A percentile compares a stretch with the other conserved stretches of the same genome.
Conservation (phyloP, 2,888 invertebrate species). For the Carterocephalus palaemon region DNA sequence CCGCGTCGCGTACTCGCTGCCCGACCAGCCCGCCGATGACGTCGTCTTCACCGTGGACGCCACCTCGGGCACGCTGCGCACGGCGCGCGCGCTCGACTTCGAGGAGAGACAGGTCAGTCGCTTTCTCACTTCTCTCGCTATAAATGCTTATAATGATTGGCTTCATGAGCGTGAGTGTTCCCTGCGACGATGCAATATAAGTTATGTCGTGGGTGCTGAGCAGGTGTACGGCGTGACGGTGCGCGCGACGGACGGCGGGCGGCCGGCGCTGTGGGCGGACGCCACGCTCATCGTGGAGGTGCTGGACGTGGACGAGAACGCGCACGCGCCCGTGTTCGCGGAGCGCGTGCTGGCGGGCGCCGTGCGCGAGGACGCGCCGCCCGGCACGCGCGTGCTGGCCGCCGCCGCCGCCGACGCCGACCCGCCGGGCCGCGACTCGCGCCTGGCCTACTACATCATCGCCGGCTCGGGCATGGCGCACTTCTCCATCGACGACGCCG, state of each 20-base stretch:
- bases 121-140: too few species aligned
- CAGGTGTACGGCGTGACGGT: constrained; percentile 91
- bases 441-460: constrained; percentile 90
- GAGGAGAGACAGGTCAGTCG: constrained; percentile 86
- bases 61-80: constrained; percentile 90
- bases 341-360: constrained; percentile 87
- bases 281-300: constrained; percentile 91
- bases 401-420: constrained; percentile 90
- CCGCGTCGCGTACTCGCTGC: constrained; percentile 87
- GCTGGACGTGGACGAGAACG: constrained; percentile 96
- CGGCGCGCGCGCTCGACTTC: constrained; percentile 88
- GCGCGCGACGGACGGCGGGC: constrained; percentile 91
- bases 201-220: too few species aligned
- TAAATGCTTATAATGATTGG: too few species aligned
- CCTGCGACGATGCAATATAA: too few species aligned
- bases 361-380: constrained; percentile 89
- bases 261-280: constrained; percentile 87
- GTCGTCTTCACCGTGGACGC: constrained; percentile 90
- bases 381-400: constrained; percentile 86
- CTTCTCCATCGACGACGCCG: constrained; percentile 93
- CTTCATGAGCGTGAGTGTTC: too few species aligned
- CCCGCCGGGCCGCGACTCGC: constrained; percentile 87
- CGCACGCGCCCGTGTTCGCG: constrained; percentile 88
- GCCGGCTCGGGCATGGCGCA: constrained; percentile 95
- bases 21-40: constrained; percentile 82